Evolutionary conservation across 2,113 vertebrate genomes (phyloP), one percentile per base, ranked within the genome.

Genomic region (Struthidea cinerea): DNA sequence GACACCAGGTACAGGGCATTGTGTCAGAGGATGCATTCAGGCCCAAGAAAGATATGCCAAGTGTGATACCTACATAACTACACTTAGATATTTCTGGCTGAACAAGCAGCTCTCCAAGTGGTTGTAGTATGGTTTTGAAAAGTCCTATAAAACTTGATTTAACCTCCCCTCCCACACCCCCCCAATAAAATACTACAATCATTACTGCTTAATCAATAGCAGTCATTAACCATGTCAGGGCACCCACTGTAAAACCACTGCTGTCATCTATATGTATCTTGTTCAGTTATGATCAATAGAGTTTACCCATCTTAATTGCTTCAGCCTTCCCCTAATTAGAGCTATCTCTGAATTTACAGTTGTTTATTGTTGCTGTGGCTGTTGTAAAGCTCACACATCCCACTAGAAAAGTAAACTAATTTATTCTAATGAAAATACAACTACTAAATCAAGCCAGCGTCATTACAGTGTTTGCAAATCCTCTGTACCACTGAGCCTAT

Each of bases 401-500:
- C 75, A 23, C 56, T 33, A 63, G 57, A 59, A 83, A 91, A 81
- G 60, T 71, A 60, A 94, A 74, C 33, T 81, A 3, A 27, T 82
- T 92, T 84, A 84, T 49, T 52, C 46, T 74, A 67, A 70, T 90
- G 75, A 41, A 88, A 88, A 41, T 3, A 71, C 42, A 65, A 80
- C 63, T n/a, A 56, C 67, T 88, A 81, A 77, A 92, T 81, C 82
- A 77, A 69, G 39, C 33, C 35, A 90, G 41, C n/a, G 41, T 56
- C 57, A 35, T 33, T 83, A 44, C 1, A 79, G 39, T 11, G 15
- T 63, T 69, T 73, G 57, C 30, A 92, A 94, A 78, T 74, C 49
- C 33, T 50, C 46, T 27, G 4, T 49, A 49, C 59, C 59, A 67
- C 46, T 28, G 41, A 91, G 57, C 10, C 73, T 44, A 42, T 37